phyloP scores from a whole-genome alignment of 2,888 invertebrate genomes.

The Chaetoderma sp. region DNA sequence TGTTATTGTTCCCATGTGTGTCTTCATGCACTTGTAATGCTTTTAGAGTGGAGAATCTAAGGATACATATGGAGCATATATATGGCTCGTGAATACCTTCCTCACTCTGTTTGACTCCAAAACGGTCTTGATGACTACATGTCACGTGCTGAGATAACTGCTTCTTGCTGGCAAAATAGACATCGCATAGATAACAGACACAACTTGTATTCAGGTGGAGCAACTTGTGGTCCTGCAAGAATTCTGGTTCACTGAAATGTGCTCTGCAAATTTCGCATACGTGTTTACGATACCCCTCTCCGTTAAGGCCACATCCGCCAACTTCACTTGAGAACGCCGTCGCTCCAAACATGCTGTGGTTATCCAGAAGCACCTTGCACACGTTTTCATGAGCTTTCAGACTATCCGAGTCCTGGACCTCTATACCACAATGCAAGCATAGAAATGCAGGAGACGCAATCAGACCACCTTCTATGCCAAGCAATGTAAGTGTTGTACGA shows the following conservation, averaged over 20 bases:
- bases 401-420: not conserved
- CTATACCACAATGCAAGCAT: constrained; percentile 1
- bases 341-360: too few species aligned
- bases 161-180: constrained; percentile 32
- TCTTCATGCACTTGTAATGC: constrained; percentile 2
- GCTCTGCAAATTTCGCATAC: constrained; percentile 44
- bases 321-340: not conserved
- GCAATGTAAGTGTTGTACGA: too few species aligned
- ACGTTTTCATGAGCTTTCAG: not conserved
- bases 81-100: constrained; percentile 20
- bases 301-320: not conserved
- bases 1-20: too few species aligned
- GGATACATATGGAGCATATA: constrained; percentile 41
- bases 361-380: not conserved
- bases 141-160: constrained; percentile 41
- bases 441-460: constrained; percentile 1
- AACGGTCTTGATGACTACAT: constrained; percentile 28
- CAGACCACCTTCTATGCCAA: too few species aligned
- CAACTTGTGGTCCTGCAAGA: constrained; percentile 42
- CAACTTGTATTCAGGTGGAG: constrained; percentile 46
- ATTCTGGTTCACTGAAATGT: constrained; percentile 30
- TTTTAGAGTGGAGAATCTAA: constrained; percentile 37
- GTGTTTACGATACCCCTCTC: not conserved
- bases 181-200: constrained; percentile 46
- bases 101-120: constrained; percentile 23